Conservation (phyloP, 1,140 invertebrate species). For the Carcinoscorpius rotundicauda region DNA sequence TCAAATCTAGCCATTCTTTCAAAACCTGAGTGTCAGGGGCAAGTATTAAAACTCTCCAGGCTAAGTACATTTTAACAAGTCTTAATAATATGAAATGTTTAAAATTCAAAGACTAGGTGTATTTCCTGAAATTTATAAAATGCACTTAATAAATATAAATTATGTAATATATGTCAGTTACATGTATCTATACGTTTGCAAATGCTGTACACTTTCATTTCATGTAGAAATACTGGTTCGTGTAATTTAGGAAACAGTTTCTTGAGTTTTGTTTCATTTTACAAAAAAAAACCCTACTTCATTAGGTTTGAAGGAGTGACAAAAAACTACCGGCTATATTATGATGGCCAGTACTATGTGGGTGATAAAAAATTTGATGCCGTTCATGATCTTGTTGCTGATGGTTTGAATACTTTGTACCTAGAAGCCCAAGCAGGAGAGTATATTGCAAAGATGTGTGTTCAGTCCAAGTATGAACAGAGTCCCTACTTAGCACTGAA, state of each 20-base stretch:
- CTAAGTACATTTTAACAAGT: too few relatives aligned
- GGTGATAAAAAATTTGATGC: constrained; percentile 64
- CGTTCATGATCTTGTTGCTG: constrained; percentile 66
- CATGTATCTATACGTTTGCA: too few relatives aligned
- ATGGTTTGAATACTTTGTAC: constrained; percentile 76
- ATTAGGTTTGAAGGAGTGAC: constrained; percentile 59
- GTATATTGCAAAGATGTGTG: constrained; percentile 59
- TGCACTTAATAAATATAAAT: too few relatives aligned
- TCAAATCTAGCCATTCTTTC: too few relatives aligned
- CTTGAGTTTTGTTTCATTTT: constrained; percentile 24
- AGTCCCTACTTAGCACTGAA: constrained; percentile 66
- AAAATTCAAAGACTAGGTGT: too few relatives aligned
- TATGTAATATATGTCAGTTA: too few relatives aligned
- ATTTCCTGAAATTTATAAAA: too few relatives aligned
- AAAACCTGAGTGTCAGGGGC: too few relatives aligned
- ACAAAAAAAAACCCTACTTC: constrained; percentile 3
- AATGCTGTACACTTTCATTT: too few relatives aligned
- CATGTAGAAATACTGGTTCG: too few relatives aligned
- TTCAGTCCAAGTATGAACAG: constrained; percentile 64
- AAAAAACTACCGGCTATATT: constrained; percentile 74
- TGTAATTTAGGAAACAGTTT: not conserved
- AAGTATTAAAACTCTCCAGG: too few relatives aligned
- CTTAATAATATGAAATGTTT: too few relatives aligned
- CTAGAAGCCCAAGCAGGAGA: constrained; percentile 65
- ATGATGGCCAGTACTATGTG: constrained; percentile 61